Percentiles rank a stretch among this genome's conserved stretches.
Evolutionary conservation across 2,113 vertebrate species (phyloP).

Genomic region (Mungos mungo): DNA sequence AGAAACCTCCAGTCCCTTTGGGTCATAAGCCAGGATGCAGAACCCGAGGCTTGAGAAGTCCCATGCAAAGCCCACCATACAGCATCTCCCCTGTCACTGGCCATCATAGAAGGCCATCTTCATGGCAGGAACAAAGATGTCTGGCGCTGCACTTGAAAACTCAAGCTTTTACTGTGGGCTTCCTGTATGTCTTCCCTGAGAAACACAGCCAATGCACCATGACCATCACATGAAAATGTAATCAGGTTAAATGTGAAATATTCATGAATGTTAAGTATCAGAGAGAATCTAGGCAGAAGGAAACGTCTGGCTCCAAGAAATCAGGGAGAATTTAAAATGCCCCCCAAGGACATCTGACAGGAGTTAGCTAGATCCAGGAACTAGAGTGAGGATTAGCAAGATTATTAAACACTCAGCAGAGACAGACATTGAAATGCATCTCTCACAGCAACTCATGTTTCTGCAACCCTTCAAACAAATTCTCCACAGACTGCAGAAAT

Average conservation of each 20-base stretch:
- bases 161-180: slow-evolving; percentile 19
- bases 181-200: slow-evolving; percentile 55
- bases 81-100: neutral
- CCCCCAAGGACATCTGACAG: slow-evolving; percentile 68
- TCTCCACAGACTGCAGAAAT: slow-evolving; percentile 58
- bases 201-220: slow-evolving; percentile 50
- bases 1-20: neutral
- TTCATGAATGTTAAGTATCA: slow-evolving; percentile 58
- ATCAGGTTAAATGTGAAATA: slow-evolving; percentile 77
- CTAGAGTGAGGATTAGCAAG: slow-evolving; percentile 77
- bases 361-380: slow-evolving; percentile 75
- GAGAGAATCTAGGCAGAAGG: slow-evolving; percentile 60
- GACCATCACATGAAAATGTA: slow-evolving; percentile 51
- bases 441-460: slow-evolving; percentile 58
- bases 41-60: neutral
- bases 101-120: neutral
- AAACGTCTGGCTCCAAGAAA: slow-evolving; percentile 73
- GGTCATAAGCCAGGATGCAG: neutral
- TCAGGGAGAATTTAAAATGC: slow-evolving; percentile 73
- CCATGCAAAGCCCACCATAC: neutral
- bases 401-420: slow-evolving; percentile 79
- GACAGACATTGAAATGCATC: slow-evolving; percentile 73
- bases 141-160: slow-evolving; percentile 35
- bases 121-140: slow-evolving; percentile 50
- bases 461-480: slow-evolving; percentile 59